Evolutionary conservation across 2,888 invertebrate species (phyloP).

Genomic region (Belgica antarctica): DNA sequence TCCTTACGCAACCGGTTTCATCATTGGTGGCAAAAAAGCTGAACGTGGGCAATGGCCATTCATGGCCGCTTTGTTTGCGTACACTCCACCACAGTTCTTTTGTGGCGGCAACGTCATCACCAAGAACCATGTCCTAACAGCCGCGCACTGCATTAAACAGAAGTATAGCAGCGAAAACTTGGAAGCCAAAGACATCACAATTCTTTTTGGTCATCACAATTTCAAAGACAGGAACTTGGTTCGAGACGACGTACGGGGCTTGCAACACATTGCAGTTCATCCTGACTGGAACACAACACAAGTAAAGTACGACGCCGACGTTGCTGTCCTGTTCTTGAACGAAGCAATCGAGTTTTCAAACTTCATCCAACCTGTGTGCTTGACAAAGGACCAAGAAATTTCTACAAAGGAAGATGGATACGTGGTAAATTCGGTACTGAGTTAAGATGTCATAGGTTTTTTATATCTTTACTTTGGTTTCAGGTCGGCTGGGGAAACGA

Average conservation of each 20-base stretch:
- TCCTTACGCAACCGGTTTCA: background rate
- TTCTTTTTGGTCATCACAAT: background rate
- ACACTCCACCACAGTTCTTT: background rate
- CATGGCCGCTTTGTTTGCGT: background rate
- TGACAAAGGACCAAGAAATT: too few relatives aligned
- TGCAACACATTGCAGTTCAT: constrained; percentile 46
- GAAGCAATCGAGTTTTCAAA: constrained; percentile 51
- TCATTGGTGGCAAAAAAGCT: background rate
- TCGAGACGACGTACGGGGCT: background rate
- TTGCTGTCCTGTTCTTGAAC: constrained; percentile 54
- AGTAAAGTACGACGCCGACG: constrained; percentile 54
- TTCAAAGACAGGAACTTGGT: background rate
- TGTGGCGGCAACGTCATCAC: background rate
- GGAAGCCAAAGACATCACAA: background rate
- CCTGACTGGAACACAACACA: constrained; percentile 53
- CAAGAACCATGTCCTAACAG: background rate
- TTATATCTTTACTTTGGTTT: background rate
- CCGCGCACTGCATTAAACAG: background rate
- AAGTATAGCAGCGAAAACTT: background rate
- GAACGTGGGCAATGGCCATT: background rate
- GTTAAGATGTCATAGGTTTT: background rate
- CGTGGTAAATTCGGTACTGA: background rate
- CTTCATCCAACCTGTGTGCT: constrained; percentile 55
- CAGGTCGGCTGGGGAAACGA: background rate
- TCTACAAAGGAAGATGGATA: constrained; percentile 25